Base-by-base conservation (phyloP, 1,140 invertebrate genomes). In the Scylla paramamosain region DNA sequence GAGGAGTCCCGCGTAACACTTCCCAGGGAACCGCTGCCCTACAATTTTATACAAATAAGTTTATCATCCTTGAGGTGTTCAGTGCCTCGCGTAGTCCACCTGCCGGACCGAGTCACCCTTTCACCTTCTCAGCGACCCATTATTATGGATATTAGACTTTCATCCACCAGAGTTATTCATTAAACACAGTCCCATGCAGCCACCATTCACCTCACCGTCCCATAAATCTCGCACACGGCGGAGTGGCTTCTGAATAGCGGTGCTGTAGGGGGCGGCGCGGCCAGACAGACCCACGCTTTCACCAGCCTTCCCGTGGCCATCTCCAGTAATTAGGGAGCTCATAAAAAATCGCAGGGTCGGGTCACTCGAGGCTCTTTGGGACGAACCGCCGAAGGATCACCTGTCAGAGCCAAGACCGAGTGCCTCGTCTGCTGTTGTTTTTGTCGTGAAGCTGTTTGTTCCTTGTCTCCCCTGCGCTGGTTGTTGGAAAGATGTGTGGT, bases 101-200 rank as follows among this genome's bases (percentile, higher is more conserved):
- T 77, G 20, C 67, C 67, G n/a, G n/a, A 25, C n/a, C 12, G 67
- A 77, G 67, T 77, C 67, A n/a, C 67, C 16, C 67, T 77, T 77
- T 77, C 67, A 77, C 67, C 67, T 77, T 77, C 20, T 77, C 67
- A 77, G 67, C n/a, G 25, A 77, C 67, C 52, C 67, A 77, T 77
- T 25, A 77, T 77, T 77, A 77, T 77, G 67, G 67, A 77, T n/a
- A n/a, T 77, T 25, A 77, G 67, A 77, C 67, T 77, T 77, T 77
- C 20, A 77, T 77, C 16, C 67, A 77, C 67, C 67, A 0, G 67
- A 77, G 25, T n/a, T 77, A n/a, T n/a, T 77, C 67, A 77, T 77
- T n/a, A 77, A 77, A 77, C 67, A 77, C 0, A 77, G 6, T 77
- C 67, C 67, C 67, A 77, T 77, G 25, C 67, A n/a, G 25, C 67